Evolutionary conservation across 2,888 invertebrate genomes (phyloP).

Genomic region (Antheraea yamamai): DNA sequence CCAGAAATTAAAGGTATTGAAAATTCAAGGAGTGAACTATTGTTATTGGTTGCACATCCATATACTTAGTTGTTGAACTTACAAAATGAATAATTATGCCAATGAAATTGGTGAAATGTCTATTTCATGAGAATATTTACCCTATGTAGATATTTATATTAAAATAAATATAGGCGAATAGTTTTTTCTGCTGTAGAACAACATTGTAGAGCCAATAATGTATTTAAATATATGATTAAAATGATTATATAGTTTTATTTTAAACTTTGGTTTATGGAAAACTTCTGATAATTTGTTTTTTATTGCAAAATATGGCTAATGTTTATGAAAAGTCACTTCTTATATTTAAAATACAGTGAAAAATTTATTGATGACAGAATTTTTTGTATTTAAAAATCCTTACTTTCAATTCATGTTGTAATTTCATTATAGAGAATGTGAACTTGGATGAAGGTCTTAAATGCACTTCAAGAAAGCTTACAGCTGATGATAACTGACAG

Average conservation of each 20-base stretch:
- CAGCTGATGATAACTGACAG: no score
- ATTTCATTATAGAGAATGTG: no score
- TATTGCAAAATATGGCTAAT: no score
- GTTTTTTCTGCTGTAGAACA: constrained; percentile 68
- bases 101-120: constrained; percentile 37
- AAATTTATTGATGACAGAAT: not conserved
- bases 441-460: no score
- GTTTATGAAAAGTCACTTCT: no score
- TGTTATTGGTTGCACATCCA: not conserved
- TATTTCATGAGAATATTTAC: constrained; percentile 21
- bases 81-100: constrained; percentile 30
- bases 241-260: constrained; percentile 25
- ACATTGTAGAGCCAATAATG: constrained; percentile 65
- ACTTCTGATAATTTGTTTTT: not conserved
- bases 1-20: not conserved
- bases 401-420: no score
- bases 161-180: constrained; percentile 47
- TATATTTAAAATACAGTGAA: no score
- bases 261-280: not conserved
- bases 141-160: constrained; percentile 27
- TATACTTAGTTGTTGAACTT: not conserved
- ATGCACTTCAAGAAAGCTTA: no score
- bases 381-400: not conserved
- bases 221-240: constrained; percentile 70
- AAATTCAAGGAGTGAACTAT: not conserved